These are phyloP conservation scores for Mycteria americana DNA, from an alignment of 2,797 vertebrate genomes.

Conservation along the genomic window DNA sequence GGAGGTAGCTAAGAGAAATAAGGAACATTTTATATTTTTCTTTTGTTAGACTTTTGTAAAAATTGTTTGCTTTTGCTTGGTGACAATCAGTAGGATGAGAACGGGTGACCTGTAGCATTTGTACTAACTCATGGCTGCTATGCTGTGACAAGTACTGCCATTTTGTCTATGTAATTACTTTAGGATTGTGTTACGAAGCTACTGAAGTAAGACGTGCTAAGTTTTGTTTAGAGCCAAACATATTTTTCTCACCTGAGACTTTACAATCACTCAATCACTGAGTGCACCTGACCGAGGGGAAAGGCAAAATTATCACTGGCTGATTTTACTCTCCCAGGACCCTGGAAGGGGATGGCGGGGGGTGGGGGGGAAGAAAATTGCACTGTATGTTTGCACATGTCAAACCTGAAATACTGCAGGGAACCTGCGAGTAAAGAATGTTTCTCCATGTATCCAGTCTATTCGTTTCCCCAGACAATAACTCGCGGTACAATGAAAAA, in stretches of 20 bases:
- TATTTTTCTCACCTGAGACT: neutral
- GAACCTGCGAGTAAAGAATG: conserved; percentile 30
- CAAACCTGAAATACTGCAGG: conserved; percentile 52
- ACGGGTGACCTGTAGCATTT: neutral
- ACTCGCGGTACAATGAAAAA: neutral
- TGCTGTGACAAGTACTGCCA: neutral
- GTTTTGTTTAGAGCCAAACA: neutral
- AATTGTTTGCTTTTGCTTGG: neutral
- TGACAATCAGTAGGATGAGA: neutral
- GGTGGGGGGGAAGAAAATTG: neutral
- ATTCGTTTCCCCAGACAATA: conserved; percentile 17
- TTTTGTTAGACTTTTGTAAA: neutral
- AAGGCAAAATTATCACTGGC: conserved; percentile 60
- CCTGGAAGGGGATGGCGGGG: no score
- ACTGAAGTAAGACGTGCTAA: neutral
- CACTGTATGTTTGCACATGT: conserved; percentile 48
- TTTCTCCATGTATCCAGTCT: conserved; percentile 5
- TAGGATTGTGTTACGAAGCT: neutral
- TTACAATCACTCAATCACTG: conserved; percentile 20
- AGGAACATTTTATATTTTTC: neutral
- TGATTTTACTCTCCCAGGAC: conserved; percentile 37
- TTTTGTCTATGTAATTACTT: neutral
- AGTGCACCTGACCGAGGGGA: conserved; percentile 29
- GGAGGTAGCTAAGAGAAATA: neutral
- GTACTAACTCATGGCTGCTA: neutral